Percentiles rank a stretch among this genome's conserved stretches.
These are phyloP conservation scores for Crocodylus rhombifer DNA, from an alignment of 2,797 vertebrate genomes.

Conservation along the genomic window DNA sequence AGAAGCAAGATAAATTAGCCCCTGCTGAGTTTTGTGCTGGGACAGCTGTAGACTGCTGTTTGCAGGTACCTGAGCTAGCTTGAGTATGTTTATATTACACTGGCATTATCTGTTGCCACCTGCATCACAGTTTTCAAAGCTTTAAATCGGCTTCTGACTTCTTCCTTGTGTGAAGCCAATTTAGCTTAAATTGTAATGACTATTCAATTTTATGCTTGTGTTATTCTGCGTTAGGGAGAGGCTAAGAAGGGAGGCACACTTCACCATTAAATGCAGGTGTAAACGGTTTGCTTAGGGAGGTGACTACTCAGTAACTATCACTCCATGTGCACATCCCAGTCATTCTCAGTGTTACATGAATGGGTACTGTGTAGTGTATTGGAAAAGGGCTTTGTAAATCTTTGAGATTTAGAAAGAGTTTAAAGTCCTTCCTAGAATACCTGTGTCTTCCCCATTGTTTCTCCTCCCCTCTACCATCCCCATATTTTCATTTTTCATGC, in stretches of 20 bases:
- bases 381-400: conserved; percentile 48
- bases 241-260: background rate
- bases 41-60: too few species aligned
- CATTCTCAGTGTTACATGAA: background rate
- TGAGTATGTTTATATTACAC: background rate
- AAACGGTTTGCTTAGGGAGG: conserved; percentile 48
- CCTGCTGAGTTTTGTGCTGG: too few species aligned
- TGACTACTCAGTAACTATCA: conserved; percentile 12
- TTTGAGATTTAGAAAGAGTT: conserved; percentile 23
- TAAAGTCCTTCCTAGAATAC: conserved; percentile 46
- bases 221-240: background rate
- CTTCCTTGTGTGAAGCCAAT: background rate
- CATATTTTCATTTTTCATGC: background rate
- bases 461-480: background rate
- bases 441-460: conserved; percentile 43
- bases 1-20: too few species aligned
- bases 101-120: background rate
- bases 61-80: too few species aligned
- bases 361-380: conserved; percentile 59
- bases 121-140: background rate
- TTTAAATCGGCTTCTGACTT: background rate
- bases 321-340: background rate
- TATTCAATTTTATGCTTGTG: background rate
- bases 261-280: conserved; percentile 48
- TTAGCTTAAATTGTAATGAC: background rate